phyloP scores from a whole-genome alignment of 2,888 invertebrate species.

The Oligia fasciuncula region DNA sequence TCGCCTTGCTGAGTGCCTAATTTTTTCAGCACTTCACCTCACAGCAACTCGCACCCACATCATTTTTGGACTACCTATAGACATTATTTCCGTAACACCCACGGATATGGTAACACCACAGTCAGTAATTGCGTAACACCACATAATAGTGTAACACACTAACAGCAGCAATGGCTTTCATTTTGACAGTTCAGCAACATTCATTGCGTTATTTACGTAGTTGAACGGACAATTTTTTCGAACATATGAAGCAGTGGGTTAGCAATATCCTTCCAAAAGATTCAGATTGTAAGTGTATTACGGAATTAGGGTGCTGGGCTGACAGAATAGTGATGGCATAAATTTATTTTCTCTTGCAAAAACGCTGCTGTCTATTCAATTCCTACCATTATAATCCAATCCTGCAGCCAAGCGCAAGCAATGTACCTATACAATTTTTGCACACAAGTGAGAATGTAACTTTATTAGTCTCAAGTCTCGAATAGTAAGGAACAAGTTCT shows the following conservation, averaged over 20 bases:
- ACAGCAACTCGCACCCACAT: neutral
- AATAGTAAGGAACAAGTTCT: conserved; percentile 3
- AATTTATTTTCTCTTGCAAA: neutral
- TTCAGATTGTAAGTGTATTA: neutral
- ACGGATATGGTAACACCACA: no score
- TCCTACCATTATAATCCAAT: neutral
- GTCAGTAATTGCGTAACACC: neutral
- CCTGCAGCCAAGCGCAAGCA: neutral
- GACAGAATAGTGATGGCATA: neutral
- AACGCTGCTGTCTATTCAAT: neutral
- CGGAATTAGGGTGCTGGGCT: neutral
- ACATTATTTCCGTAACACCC: neutral
- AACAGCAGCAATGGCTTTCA: neutral
- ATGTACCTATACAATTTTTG: neutral
- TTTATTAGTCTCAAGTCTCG: conserved; percentile 1
- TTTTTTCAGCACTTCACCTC: neutral
- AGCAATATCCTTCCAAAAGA: neutral
- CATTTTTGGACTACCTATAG: neutral
- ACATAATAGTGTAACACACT: neutral
- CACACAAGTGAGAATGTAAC: conserved; percentile 1
- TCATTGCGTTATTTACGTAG: no score
- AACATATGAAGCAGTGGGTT: neutral
- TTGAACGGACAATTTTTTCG: neutral
- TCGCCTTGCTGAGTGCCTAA: no score
- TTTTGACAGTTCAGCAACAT: neutral